Evolutionary conservation across 1,140 invertebrate genomes (phyloP).

Genomic region (Lordiphosa clarofinis): DNA sequence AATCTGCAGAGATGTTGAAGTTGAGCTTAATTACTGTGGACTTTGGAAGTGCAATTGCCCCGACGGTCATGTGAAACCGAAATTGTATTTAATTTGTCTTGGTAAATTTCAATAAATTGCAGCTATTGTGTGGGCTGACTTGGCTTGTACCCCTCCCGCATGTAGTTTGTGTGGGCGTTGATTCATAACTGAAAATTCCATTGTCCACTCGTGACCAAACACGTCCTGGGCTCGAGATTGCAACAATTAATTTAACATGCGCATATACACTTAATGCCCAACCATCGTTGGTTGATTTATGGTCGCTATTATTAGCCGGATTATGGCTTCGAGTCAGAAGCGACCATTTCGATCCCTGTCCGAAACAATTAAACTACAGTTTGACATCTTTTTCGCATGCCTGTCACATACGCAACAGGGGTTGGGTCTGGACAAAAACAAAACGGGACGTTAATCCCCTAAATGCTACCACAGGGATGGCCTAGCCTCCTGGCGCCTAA

Average conservation of each 20-base stretch:
- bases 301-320: conserved; percentile 58
- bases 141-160: conserved; percentile 7
- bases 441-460: conserved; percentile 8
- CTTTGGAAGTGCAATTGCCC: conserved; percentile 23
- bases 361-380: conserved; percentile 59
- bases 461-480: conserved; percentile 1
- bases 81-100: conserved; percentile 54
- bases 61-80: background rate
- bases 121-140: conserved; percentile 7
- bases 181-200: conserved; percentile 42
- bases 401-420: conserved; percentile 47
- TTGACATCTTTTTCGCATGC: conserved; percentile 51
- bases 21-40: conserved; percentile 27
- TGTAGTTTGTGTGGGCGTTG: conserved; percentile 16
- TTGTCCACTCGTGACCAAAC: conserved; percentile 29
- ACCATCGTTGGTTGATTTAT: conserved; percentile 67
- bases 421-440: background rate
- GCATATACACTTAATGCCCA: conserved; percentile 58
- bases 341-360: conserved; percentile 22
- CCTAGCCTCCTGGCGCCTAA: conserved; percentile 48
- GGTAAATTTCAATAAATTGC: conserved; percentile 34
- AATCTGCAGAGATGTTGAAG: conserved; percentile 83
- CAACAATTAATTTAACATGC: conserved; percentile 72
- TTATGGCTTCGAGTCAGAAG: conserved; percentile 9
- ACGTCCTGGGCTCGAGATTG: conserved; percentile 11